Evolutionary conservation across 2,888 invertebrate species (phyloP), one percentile per base, ranked within the genome.

Genomic region (Boloria selene): DNA sequence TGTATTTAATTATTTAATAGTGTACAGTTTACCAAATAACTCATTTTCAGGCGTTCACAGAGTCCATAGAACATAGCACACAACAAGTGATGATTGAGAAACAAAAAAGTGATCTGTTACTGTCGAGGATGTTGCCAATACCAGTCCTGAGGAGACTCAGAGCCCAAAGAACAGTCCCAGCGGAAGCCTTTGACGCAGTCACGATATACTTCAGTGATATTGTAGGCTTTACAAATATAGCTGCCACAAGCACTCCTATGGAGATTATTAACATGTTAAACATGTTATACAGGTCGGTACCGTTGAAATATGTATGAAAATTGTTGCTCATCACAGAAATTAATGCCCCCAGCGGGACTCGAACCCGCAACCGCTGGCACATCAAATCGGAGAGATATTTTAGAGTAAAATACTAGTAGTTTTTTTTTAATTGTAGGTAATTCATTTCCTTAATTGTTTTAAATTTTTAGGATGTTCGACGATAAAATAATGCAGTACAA

Each of bases 171-270:
- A 86, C 93, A 17, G 95, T 95, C 0, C 92, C 93, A 0, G 95
- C 95, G 0, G 95, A 95, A 77, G 91, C 93, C 0, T 95, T 94
- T 75, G 94, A 94, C 64, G 93, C 93, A 0, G 95, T 95, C 55
- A 95, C 95, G 1, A 94, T 95, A 67, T 95, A 94, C 88, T 95
- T 95, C 84, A 94, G 95, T 67, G 95, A 95, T 71, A 95, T 95
- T 69, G 95, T 95, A 38, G 95, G 95, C 3, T 95, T 95, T 78
- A 95, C 95, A 3, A 87, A 86, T 55, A 92, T 95, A 68, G 94
- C 95, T 0, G 93, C 94, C 0, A 86, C 81, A 64, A 94, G 94
- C 74, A 94, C 94, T 0, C 95, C 95, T 0, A 94, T 95, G 93
- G 93, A 95, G 81, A 92, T 94, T 65, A 93, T 94, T 62, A 93